These are phyloP conservation scores for Machaerirhynchus nigripectus DNA, from an alignment of 2,113 vertebrate genomes.

Conservation along the genomic window DNA sequence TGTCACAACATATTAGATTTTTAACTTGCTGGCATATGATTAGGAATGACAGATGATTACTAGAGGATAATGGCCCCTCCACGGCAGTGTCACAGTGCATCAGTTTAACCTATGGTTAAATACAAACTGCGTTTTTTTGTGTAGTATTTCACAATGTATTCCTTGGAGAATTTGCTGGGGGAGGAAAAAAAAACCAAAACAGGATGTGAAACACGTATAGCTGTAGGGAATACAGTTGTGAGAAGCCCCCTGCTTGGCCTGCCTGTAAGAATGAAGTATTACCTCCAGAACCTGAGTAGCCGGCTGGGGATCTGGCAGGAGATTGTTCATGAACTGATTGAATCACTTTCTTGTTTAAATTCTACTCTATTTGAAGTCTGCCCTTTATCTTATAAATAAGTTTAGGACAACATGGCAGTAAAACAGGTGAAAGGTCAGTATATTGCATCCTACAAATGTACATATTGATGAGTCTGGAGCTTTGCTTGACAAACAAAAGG, in stretches of 20 bases:
- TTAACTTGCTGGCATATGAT: background rate
- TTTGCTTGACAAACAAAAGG: background rate
- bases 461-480: background rate
- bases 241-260: background rate
- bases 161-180: background rate
- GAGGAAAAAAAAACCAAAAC: background rate
- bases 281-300: background rate
- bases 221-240: background rate
- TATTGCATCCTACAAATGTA: background rate
- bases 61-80: background rate
- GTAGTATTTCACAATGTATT: background rate
- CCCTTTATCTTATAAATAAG: background rate
- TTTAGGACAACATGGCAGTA: background rate
- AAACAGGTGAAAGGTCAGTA: background rate
- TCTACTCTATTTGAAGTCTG: background rate
- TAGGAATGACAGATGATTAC: constrained; percentile 39
- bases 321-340: background rate
- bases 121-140: background rate
- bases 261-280: background rate
- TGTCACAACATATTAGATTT: constrained; percentile 33
- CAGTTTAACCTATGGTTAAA: constrained; percentile 37
- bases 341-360: background rate
- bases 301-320: background rate
- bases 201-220: background rate
- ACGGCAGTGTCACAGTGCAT: constrained; percentile 38